These are phyloP conservation scores for Drosophila ohnishii DNA, from an alignment of 1,140 invertebrate genomes.

Conservation along the genomic window DNA sequence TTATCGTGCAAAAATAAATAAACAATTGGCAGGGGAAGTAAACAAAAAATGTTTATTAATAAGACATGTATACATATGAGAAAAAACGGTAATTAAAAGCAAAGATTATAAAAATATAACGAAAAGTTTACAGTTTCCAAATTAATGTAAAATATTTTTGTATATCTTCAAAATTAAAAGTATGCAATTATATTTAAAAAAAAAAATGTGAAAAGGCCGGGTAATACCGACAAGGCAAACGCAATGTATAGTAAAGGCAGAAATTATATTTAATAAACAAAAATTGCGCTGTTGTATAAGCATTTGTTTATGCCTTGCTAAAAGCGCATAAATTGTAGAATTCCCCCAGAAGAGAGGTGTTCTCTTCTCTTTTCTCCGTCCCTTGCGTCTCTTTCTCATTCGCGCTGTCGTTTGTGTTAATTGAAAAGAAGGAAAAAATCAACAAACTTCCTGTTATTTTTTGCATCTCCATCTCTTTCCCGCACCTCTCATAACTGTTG, in stretches of 20 bases:
- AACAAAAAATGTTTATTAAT: background rate
- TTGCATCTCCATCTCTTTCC: conserved; percentile 19
- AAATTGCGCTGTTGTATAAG: conserved; percentile 55
- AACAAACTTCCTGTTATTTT: conserved; percentile 73
- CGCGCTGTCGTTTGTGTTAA: conserved; percentile 43
- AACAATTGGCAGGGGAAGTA: conserved; percentile 11
- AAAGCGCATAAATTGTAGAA: conserved; percentile 58
- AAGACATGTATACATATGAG: background rate
- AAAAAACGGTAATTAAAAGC: background rate
- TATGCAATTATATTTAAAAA: background rate
- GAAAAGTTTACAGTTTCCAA: background rate
- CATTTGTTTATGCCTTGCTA: conserved; percentile 57
- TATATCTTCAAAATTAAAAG: background rate
- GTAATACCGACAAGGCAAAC: background rate
- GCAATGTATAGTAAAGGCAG: conserved; percentile 15
- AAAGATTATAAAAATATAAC: background rate
- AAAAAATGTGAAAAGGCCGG: background rate
- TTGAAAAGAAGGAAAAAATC: conserved; percentile 61
- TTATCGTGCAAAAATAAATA: conserved; percentile 27
- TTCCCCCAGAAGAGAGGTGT: conserved; percentile 42
- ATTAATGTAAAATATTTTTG: background rate
- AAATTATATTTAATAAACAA: conserved; percentile 68
- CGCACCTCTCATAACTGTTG: conserved; percentile 67
- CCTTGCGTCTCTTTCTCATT: background rate
- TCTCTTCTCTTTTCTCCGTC: background rate